Percentiles rank a stretch among this genome's conserved stretches.
Conservation (phyloP, 37 sponge, comb jelly and placozoan genomes). For the Cladorhizidae sp. region DNA sequence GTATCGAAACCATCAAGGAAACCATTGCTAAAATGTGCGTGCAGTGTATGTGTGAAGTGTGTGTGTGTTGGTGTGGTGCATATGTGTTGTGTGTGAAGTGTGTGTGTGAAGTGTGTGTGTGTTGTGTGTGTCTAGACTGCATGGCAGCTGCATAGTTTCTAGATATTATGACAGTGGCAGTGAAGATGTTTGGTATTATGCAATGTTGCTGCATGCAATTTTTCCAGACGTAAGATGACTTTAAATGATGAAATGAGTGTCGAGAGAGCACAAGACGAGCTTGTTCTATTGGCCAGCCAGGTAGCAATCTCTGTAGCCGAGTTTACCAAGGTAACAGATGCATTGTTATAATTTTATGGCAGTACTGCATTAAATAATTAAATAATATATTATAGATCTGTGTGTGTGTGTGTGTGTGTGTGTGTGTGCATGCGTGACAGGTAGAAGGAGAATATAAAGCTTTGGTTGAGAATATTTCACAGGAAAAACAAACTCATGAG, state of each 20-base stretch:
- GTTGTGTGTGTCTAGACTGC: background rate
- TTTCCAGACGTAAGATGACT: conserved; percentile 28
- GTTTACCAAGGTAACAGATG: conserved; percentile 11
- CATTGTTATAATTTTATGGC: too few relatives aligned
- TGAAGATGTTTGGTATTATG: background rate
- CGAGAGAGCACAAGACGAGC: conserved; percentile 41
- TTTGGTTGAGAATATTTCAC: conserved; percentile 2
- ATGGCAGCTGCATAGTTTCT: background rate
- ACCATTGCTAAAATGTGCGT: conserved; percentile 27
- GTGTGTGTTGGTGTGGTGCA: too few relatives aligned
- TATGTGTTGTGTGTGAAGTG: too few relatives aligned
- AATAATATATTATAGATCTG: too few relatives aligned
- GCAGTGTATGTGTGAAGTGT: too few relatives aligned
- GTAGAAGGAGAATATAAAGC: conserved; percentile 16
- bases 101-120: too few relatives aligned
- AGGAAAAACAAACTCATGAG: conserved; percentile 1
- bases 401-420: too few relatives aligned
- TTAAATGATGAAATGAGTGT: conserved; percentile 31
- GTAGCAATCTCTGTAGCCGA: background rate
- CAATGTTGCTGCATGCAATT: background rate
- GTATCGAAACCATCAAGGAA: conserved; percentile 34
- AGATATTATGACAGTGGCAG: background rate
- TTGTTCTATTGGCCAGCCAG: conserved; percentile 49
- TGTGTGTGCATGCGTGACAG: too few relatives aligned
- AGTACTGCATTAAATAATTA: too few relatives aligned